Base-by-base conservation (phyloP, 2,888 invertebrate species). In the Siphlonurus alternatus region DNA sequence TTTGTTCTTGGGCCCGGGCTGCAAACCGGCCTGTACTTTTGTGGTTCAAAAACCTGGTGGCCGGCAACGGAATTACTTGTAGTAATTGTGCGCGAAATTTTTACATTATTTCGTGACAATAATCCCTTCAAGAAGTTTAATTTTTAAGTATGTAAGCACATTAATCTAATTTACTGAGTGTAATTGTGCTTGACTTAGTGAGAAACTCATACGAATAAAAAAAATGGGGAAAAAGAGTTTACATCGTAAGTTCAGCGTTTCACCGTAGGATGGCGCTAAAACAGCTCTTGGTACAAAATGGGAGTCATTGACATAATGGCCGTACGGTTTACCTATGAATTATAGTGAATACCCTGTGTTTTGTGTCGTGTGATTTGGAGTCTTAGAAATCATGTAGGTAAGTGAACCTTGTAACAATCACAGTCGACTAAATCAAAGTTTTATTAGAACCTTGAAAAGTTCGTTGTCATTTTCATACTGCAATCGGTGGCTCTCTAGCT, bases 251-350 rank as follows among this genome's bases (percentile, higher is more conserved):
- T 63, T 63, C 63, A 59, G 38, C 63, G 56, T 19, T 18, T 63
- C 59, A 25, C 23, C 63, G 63, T 64, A 23, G 64, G 64, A 61
- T 64, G 64, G 61, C 61, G 64, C 25, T 61, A 64, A 61, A 61
- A 61, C 61, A 61, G 64, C 64, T 53, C 56, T 61, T 38, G 64
- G 25, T 59, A 62, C 67, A 67, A 68, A 69, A 68, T 69, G 69
- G 69, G 69, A 69, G 69, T 69, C 69, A 69, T 68, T 69, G 69
- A 69, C 69, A 69, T 68, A 68, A 69, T 69, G 69, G 68, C 68
- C 67, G 69, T 68, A 65, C 66, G 67, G 68, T 66, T 67, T 68
- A 67, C 67, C 61, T 25, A 62, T 63, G 63, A 63, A 25, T 59
- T 63, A 63, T 59, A 63, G 63, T 59, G 59, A 63, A 59, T 59